phyloP scores from a whole-genome alignment of 2,888 invertebrate genomes.

The Geophilus truncorum region DNA sequence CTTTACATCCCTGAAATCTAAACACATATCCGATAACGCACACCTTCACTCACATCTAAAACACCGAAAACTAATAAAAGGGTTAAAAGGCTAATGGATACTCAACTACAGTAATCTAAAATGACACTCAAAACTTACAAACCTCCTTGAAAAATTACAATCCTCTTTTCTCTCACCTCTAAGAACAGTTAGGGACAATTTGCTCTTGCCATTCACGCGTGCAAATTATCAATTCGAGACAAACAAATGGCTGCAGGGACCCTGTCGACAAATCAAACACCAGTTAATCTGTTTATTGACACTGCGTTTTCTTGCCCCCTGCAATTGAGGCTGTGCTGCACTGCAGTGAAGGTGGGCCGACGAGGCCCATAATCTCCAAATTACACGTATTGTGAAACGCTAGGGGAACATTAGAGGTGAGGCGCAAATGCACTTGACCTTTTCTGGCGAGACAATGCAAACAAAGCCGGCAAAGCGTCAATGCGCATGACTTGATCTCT shows the following conservation, averaged over 20 bases:
- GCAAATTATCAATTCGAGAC: background rate
- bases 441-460: background rate
- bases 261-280: too few relatives aligned
- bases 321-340: background rate
- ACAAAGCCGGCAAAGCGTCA: background rate
- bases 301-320: background rate
- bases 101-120: too few relatives aligned
- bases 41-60: too few relatives aligned
- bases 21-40: too few relatives aligned
- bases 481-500: slow-evolving; percentile 6
- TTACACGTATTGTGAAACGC: background rate
- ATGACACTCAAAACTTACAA: too few relatives aligned
- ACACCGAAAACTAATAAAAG: too few relatives aligned
- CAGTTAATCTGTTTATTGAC: background rate
- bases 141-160: too few relatives aligned
- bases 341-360: background rate
- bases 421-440: background rate
- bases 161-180: too few relatives aligned
- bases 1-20: too few relatives aligned
- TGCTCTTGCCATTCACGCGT: too few relatives aligned
- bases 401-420: background rate
- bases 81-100: too few relatives aligned
- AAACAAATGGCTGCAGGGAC: background rate
- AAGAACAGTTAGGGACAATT: too few relatives aligned
- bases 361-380: slow-evolving; percentile 5